These are phyloP conservation scores for Lepas anatifera DNA, from an alignment of 2,888 invertebrate genomes.

Conservation along the genomic window DNA sequence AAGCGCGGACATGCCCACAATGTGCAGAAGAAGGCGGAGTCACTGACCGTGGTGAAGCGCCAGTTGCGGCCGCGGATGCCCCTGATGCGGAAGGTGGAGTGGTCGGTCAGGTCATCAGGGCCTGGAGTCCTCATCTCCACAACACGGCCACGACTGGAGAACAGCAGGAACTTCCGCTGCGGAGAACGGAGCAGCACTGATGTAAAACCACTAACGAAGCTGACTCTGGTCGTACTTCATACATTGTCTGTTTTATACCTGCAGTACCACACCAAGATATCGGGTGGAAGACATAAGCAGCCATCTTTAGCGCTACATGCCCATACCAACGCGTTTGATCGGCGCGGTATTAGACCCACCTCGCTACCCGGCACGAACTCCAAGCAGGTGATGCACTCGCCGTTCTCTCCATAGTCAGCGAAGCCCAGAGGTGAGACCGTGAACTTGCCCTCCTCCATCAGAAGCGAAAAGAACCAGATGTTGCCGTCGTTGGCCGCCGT, in stretches of 20 bases:
- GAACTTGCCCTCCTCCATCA: not conserved
- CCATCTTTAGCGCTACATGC: too few species aligned
- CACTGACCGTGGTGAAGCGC: not conserved
- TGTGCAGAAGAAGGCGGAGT: too few species aligned
- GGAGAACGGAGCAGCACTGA: too few species aligned
- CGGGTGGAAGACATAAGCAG: too few species aligned
- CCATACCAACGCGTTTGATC: too few species aligned
- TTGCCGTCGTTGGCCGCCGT: not conserved
- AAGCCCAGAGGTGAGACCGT: not conserved
- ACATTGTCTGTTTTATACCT: too few species aligned
- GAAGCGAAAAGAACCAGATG: not conserved
- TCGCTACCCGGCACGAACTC: slow-evolving; percentile 2
- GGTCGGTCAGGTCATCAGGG: not conserved
- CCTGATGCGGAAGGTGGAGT: not conserved
- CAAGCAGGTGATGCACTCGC: not conserved
- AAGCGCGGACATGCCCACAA: too few species aligned
- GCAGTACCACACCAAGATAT: too few species aligned
- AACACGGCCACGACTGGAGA: not conserved
- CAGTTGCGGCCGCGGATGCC: not conserved
- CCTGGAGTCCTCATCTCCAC: not conserved
- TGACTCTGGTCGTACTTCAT: too few species aligned
- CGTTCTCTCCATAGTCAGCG: not conserved
- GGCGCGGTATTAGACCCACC: too few species aligned
- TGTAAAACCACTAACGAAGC: too few species aligned
- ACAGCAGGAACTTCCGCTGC: not conserved